Conservation (phyloP, 2,888 invertebrate genomes). For the Leptura quadrifasciata region DNA sequence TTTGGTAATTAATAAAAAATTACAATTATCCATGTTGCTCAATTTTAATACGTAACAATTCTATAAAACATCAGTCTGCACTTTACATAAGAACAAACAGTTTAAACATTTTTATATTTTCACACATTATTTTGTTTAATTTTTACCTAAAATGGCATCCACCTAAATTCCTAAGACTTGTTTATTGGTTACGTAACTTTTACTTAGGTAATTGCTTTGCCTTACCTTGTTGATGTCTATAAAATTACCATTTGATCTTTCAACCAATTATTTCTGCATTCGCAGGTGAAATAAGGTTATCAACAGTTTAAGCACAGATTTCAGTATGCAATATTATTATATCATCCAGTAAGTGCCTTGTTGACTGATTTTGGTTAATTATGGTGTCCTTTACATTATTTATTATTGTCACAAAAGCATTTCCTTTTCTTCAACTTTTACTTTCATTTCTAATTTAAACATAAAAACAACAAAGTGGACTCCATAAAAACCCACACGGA, state of each 20-base stretch:
- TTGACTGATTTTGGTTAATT: neutral
- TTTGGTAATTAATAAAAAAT: too few relatives aligned
- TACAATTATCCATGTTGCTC: too few relatives aligned
- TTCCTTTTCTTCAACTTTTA: neutral
- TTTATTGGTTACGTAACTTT: conserved; percentile 24
- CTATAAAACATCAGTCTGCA: too few relatives aligned
- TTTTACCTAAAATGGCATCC: neutral
- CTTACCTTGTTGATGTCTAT: conserved; percentile 20
- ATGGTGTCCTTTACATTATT: neutral
- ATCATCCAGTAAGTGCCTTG: neutral
- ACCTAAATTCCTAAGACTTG: conserved; percentile 21
- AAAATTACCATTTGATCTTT: conserved; percentile 33
- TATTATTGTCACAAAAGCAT: neutral
- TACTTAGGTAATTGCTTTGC: conserved; percentile 23
- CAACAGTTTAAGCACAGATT: neutral
- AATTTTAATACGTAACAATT: too few relatives aligned
- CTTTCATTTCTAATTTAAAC: too few relatives aligned
- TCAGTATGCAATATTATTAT: neutral
- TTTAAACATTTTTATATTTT: too few relatives aligned
- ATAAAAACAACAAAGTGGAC: too few relatives aligned
- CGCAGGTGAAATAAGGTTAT: conserved; percentile 11
- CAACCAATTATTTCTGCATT: conserved; percentile 18
- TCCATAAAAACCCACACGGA: too few relatives aligned
- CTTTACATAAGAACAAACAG: too few relatives aligned
- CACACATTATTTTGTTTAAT: neutral